phyloP scores from a whole-genome alignment of 2,888 invertebrate genomes.

The Philaethria dido region DNA sequence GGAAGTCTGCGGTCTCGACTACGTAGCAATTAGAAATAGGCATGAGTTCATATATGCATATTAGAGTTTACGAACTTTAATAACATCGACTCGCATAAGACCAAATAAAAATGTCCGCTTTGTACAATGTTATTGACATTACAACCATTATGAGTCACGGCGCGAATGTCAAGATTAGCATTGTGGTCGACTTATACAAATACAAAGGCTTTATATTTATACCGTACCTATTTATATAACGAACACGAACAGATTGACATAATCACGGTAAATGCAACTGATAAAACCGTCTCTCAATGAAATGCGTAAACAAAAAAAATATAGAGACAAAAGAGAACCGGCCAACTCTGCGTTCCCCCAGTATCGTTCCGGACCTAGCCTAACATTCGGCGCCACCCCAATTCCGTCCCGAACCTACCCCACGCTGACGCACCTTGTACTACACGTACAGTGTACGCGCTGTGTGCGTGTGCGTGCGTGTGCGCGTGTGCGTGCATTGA shows the following conservation, averaged over 20 bases:
- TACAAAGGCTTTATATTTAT: conserved; percentile 29
- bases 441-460: conserved; percentile 39
- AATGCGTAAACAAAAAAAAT: conserved; percentile 40
- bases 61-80: conserved; percentile 41
- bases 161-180: conserved; percentile 41
- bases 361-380: conserved; percentile 73
- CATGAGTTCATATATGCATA: conserved; percentile 41
- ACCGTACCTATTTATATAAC: conserved; percentile 26
- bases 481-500: conserved; percentile 48
- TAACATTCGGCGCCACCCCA: conserved; percentile 78
- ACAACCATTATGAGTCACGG: conserved; percentile 37
- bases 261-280: conserved; percentile 35
- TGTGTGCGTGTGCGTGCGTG: conserved; percentile 26
- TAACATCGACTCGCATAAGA: conserved; percentile 37
- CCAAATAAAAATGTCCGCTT: conserved; percentile 36
- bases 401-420: conserved; percentile 79
- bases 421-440: conserved; percentile 54
- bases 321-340: conserved; percentile 42
- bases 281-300: conserved; percentile 31
- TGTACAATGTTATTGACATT: conserved; percentile 40
- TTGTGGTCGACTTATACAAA: conserved; percentile 33
- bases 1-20: conserved; percentile 44
- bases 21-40: conserved; percentile 46
- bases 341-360: conserved; percentile 53
- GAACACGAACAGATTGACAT: conserved; percentile 27